Base-by-base conservation (phyloP, 2,888 invertebrate genomes). In the Helicoverpa assulta region DNA sequence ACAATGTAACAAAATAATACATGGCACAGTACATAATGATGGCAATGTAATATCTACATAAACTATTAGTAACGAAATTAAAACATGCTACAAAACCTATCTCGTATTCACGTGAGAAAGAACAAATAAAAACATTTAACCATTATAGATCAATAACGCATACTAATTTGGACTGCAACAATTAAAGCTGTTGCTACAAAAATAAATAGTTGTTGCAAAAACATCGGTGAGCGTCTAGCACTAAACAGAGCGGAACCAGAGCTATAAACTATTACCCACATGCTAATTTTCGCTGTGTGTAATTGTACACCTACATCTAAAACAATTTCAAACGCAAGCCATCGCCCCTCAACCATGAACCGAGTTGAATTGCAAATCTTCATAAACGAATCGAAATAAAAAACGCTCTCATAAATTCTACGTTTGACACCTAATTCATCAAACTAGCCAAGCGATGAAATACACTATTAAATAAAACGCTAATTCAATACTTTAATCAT, bases 181-280 rank as follows among this genome's bases (percentile, higher is more conserved):
- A 91, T 89, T 90, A 91, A 91, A 90, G 90, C 90, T 84, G 85
- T 90, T 88, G 88, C 90, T 90, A 90, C 88, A 89, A 92, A 92
- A 93, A 90, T 89, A 91, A 90, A 92, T 90, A 87, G 87, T 85
- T 89, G 89, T 95, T 95, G 93, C 94, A 93, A 93, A 94, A 93
- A 94, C 92, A 89, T 88, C 89, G 81, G 90, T 92, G 92, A 93
- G 91, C 92, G 89, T 89, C 88, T 88, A 89, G 66, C 78, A 81
- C 70, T 84, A 95, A 95, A 90, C 94, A 95, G 95, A 95, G 95
- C 95, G 89, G 84, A 93, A 93, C 93, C 83, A 86, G 91, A 92
- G 89, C 92, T 90, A 92, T 93, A 95, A 94, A 93, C 90, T 92
- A 94, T 92, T 93, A 93, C 92, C 93, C 90, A 91, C 95, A 95